Evolutionary conservation across 2,888 invertebrate species (phyloP), one percentile per base, ranked within the genome.

Genomic region (Aphidius colemani): DNA sequence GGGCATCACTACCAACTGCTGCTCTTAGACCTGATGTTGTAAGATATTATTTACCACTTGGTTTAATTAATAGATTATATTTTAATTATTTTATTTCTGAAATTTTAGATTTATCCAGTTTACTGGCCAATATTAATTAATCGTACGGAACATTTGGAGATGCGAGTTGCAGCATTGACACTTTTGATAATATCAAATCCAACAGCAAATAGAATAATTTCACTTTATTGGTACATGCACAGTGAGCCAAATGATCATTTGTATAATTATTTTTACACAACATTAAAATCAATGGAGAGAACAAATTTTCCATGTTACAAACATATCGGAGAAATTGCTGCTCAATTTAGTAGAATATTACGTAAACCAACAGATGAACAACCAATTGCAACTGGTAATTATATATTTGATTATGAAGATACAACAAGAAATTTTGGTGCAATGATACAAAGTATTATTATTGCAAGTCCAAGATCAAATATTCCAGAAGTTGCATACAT

Each of bases 381-480:
- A 6, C 86, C 86, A 71, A 89, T 90, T 86, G 86, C 88, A 0
- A 90, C 90, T 0, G 90, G 90, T 41, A 91, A 91, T 79, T 89
- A 90, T 74, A 85, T 91, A 63, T 85, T 90, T 70, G 90, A 90
- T 67, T 88, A 88, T 71, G 87, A 88, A n/a, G 88, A 89, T 71
- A 85, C 86, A 1, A 86, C 86, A 45, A 84, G 86, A 65, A 86
- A 87, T 56, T 86, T 87, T 64, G 88, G 88, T 1, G 85, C 87
- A 3, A 83, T 88, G 82, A 71, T 87, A 13, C 87, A 88, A 70
- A 83, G 88, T 39, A 82, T 90, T 66, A 84, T 88, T 7, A 86
- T 91, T 4, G 91, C 89, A 0, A 89, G 90, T 75, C 85, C 87
- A 0, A 82, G 85, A 46, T 89, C 89, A 0, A 88, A 89, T 43